phyloP scores from a whole-genome alignment of 2,888 invertebrate species.

The Gastracanthus pulcherrimus region DNA sequence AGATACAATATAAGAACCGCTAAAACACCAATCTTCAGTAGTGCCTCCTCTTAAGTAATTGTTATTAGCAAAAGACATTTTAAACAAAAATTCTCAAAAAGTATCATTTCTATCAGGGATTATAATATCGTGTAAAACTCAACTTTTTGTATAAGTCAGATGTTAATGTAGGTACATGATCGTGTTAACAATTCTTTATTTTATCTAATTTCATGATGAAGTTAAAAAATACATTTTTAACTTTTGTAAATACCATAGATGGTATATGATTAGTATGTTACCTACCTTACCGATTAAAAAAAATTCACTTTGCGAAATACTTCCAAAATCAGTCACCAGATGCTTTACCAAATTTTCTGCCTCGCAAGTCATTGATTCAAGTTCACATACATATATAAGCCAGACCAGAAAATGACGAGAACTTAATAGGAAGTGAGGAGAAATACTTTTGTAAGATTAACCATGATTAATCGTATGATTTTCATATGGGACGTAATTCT shows the following conservation, averaged over 20 bases:
- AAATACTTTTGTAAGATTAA: constrained; percentile 48
- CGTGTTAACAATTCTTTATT: no score
- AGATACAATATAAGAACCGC: no score
- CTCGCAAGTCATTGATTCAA: constrained; percentile 29
- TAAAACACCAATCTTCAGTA: no score
- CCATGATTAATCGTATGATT: constrained; percentile 59
- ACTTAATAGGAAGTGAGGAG: constrained; percentile 63
- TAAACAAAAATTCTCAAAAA: no score
- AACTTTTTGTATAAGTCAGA: no score
- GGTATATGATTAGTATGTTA: neutral
- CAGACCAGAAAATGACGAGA: neutral
- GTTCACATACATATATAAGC: constrained; percentile 26
- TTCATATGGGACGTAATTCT: constrained; percentile 66
- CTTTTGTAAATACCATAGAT: neutral
- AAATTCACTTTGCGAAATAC: neutral
- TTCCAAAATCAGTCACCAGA: neutral
- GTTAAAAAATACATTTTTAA: neutral
- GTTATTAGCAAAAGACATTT: no score
- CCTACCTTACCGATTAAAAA: neutral
- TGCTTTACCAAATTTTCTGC: constrained; percentile 12
- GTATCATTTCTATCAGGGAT: no score
- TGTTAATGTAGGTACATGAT: no score
- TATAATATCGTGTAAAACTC: no score
- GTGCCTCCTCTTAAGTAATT: no score
- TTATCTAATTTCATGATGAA: no score